Conservation (phyloP, 2,797 vertebrate species). For the Scomberomorus guttatus region DNA sequence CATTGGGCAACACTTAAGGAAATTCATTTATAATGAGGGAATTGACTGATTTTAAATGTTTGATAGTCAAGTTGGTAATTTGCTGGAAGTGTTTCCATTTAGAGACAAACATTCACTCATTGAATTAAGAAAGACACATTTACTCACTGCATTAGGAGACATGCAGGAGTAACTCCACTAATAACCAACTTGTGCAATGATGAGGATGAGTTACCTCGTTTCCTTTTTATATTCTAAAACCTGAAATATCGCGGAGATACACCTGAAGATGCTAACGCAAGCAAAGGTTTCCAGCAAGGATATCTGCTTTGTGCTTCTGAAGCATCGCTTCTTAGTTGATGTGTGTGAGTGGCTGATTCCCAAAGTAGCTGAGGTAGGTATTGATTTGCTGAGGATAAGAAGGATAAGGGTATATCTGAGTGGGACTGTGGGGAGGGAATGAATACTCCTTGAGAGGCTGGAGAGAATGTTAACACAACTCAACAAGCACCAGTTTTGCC, state of each 20-base stretch:
- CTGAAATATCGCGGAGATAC: constrained; percentile 47
- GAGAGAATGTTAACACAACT: constrained; percentile 67
- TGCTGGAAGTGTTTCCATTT: constrained; percentile 33
- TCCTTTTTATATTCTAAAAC: constrained; percentile 33
- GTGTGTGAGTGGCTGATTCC: constrained; percentile 75
- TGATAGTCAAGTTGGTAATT: constrained; percentile 35
- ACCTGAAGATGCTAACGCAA: constrained; percentile 61
- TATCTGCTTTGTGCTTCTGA: constrained; percentile 72
- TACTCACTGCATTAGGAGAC: not conserved
- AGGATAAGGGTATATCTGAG: constrained; percentile 73
- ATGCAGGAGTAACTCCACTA: constrained; percentile 16
- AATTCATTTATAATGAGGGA: constrained; percentile 46
- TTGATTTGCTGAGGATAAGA: constrained; percentile 80
- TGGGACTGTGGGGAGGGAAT: constrained; percentile 63
- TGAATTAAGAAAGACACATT: constrained; percentile 7
- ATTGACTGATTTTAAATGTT: constrained; percentile 44
- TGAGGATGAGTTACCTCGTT: constrained; percentile 34
- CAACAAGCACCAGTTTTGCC: constrained; percentile 54
- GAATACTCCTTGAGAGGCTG: constrained; percentile 58
- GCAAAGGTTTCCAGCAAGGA: constrained; percentile 72
- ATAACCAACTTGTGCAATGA: constrained; percentile 15
- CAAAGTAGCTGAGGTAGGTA: constrained; percentile 78
- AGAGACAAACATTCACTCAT: constrained; percentile 19
- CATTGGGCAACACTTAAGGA: constrained; percentile 38
- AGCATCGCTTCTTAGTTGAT: constrained; percentile 67